Base-by-base conservation (phyloP, 2,888 invertebrate genomes). In the Hirtodrosophila confusa region DNA sequence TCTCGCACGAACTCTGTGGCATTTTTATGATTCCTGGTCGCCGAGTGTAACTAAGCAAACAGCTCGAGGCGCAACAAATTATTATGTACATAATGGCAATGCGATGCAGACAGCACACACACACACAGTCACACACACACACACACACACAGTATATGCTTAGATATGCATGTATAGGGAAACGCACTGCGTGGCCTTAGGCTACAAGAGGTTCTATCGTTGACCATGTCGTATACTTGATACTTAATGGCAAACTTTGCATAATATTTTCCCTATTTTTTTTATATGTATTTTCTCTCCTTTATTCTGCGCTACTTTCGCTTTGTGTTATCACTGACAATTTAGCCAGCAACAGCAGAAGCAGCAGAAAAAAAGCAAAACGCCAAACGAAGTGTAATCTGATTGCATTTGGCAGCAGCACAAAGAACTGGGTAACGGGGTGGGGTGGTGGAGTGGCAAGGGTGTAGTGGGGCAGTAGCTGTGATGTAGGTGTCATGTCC, bases 391-490 rank as follows among this genome's bases (percentile, higher is more conserved):
- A 69, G 63, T 80, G 79, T 85, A 83, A 87, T 87, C 87, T 87
- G 85, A 83, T 86, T 83, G 87, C 82, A 84, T 84, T 80, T 84
- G 84, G 78, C 86, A 86, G 71, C 80, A 65, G 65, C 80, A 71
- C 86, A 77, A 83, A 86, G 77, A 5, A 31, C 24, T 23, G 4
- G 11, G 33, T 8, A 45, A 31, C n/a, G 4, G 6, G 4, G 3
- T 27, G 27, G 3, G 6, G 10, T 17, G 17, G 17, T 1, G 17
- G 1, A 17, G 3, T 12, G 33, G 8, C 29, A 3, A 10, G n/a
- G 39, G 41, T 27, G 5, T 17, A 29, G 36, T 17, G 48, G 41
- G 43, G 39, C 9, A 31, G 31, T 4, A 31, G 29, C 27, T 40
- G 57, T 48, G 45, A 55, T 53, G 65, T 66, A 48, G 74, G 66